These are phyloP conservation scores for Gymnobelideus leadbeateri DNA, from an alignment of 2,113 vertebrate genomes.

Conservation along the genomic window DNA sequence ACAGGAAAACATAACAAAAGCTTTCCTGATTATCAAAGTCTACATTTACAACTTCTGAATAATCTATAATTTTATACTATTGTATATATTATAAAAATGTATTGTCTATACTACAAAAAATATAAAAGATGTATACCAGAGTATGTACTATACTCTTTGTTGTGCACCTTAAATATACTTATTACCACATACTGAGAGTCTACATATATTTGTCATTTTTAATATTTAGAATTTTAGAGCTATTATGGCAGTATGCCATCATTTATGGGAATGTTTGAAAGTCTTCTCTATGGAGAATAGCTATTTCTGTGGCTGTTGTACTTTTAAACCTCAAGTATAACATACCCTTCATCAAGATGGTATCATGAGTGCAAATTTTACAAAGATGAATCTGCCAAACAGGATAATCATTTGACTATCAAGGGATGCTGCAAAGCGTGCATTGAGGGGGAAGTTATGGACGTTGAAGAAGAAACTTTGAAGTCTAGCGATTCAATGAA, in stretches of 20 bases:
- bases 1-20: not conserved
- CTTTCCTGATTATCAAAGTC: not conserved
- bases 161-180: not conserved
- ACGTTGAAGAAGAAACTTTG: not conserved
- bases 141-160: too few relatives aligned
- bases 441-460: not conserved
- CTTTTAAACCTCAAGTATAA: slow-evolving; percentile 1
- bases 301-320: not conserved
- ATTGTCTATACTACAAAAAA: too few relatives aligned
- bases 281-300: not conserved
- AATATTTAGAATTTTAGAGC: not conserved
- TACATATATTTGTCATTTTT: not conserved
- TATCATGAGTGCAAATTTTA: not conserved
- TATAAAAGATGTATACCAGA: too few relatives aligned
- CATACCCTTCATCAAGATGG: not conserved
- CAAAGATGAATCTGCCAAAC: not conserved
- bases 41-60: not conserved
- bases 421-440: not conserved
- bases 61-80: not conserved
- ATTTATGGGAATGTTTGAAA: not conserved
- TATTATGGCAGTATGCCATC: not conserved
- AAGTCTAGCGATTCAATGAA: not conserved
- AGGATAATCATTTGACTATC: accelerated
- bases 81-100: not conserved
- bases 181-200: not conserved